Conservation (phyloP, 2,888 invertebrate species). For the Cephus nigrinus region DNA sequence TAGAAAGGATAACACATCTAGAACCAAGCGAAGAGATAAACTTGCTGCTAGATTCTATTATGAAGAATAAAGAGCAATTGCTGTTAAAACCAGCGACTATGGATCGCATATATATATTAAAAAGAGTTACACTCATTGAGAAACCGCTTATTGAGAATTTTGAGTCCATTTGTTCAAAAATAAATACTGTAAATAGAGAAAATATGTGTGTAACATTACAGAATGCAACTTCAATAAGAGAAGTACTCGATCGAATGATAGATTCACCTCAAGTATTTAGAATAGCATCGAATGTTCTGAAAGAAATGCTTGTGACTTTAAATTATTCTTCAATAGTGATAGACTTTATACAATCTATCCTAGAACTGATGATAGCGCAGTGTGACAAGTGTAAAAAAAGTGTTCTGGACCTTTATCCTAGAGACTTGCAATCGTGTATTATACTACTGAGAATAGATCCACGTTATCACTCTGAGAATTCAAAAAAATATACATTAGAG, state of each 20-base stretch:
- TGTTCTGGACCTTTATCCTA: slow-evolving; percentile 54
- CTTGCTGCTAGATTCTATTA: slow-evolving; percentile 33
- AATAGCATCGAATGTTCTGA: slow-evolving; percentile 39
- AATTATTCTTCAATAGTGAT: slow-evolving; percentile 37
- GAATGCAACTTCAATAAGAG: slow-evolving; percentile 14
- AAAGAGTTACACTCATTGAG: slow-evolving; percentile 46
- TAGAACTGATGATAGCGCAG: slow-evolving; percentile 30
- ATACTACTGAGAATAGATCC: slow-evolving; percentile 49
- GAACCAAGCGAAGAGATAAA: slow-evolving; percentile 37
- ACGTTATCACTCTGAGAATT: slow-evolving; percentile 36
- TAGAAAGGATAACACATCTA: slow-evolving; percentile 39
- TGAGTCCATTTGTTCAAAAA: slow-evolving; percentile 15
- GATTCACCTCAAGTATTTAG: slow-evolving; percentile 46
- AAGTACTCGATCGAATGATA: slow-evolving; percentile 34
- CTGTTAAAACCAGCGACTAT: slow-evolving; percentile 31
- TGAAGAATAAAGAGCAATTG: slow-evolving; percentile 32
- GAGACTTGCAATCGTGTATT: slow-evolving; percentile 40
- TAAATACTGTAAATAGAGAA: slow-evolving; percentile 16
- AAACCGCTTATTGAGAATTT: slow-evolving; percentile 44
- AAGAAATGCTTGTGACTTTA: slow-evolving; percentile 41
- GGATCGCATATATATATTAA: slow-evolving; percentile 44
- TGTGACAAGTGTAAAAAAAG: slow-evolving; percentile 36
- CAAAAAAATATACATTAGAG: slow-evolving; percentile 39
- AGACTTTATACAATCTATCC: slow-evolving; percentile 39
- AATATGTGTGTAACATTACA: slow-evolving; percentile 9